phyloP scores from a whole-genome alignment of 2,113 vertebrate genomes.

The Trinectes maculatus region DNA sequence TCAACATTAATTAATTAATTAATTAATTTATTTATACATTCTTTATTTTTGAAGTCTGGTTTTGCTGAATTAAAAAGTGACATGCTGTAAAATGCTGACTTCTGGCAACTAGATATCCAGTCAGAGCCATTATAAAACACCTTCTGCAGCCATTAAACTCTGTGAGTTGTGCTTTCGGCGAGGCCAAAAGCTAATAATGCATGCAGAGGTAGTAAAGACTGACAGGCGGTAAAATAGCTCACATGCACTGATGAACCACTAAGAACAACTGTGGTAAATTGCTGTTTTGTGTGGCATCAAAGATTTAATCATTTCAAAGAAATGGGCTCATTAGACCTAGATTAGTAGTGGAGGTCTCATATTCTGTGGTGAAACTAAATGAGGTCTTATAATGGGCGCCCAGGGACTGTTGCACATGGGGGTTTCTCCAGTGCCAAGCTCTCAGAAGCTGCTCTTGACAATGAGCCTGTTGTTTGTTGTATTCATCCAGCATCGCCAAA shows the following conservation, averaged over 20 bases:
- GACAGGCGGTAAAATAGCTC: not conserved
- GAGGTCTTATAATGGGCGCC: slow-evolving; percentile 13
- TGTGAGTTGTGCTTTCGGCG: not conserved
- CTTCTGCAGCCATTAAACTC: not conserved
- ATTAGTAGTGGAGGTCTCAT: slow-evolving; percentile 25
- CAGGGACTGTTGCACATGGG: slow-evolving; percentile 20
- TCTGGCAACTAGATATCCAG: not conserved
- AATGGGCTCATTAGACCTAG: slow-evolving; percentile 26
- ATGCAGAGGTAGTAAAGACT: not conserved
- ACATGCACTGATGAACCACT: not conserved
- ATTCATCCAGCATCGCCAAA: slow-evolving; percentile 25
- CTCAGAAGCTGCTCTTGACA: slow-evolving; percentile 28
- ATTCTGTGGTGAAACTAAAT: slow-evolving; percentile 32
- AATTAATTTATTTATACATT: no score
- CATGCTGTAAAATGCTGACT: not conserved
- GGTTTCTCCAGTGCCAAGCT: slow-evolving; percentile 29
- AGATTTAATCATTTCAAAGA: slow-evolving; percentile 28
- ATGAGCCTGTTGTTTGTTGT: slow-evolving; percentile 28
- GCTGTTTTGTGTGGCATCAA: slow-evolving; percentile 3
- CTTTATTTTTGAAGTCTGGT: no score
- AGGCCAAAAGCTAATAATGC: not conserved
- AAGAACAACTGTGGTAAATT: slow-evolving; percentile 3
- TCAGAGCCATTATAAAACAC: not conserved
- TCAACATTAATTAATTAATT: not conserved
- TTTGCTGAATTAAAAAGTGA: not conserved